Base-by-base conservation (phyloP, 2,888 invertebrate species). In the Hoplodrina ambigua region DNA sequence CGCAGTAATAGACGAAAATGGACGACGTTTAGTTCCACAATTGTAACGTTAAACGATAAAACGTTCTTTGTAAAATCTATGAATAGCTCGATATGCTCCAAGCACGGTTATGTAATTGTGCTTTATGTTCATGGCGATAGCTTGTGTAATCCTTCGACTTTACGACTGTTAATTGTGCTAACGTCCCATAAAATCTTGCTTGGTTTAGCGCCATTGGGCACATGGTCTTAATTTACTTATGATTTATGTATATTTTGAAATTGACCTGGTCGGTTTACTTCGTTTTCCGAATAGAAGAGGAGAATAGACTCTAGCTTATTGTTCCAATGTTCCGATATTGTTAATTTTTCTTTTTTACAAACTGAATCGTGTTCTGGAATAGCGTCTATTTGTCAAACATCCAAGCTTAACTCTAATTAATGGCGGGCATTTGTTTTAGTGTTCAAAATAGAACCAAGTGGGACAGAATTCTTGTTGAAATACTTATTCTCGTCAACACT, bases 71-170 rank as follows among this genome's bases (percentile, higher is more conserved):
- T 81, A 17, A 67, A 81, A 76, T 80, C 88, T 88, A 90, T 91
- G 88, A 89, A 90, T 88, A 90, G 86, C 84, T 85, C 82, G 83
- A 90, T 87, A 88, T 81, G 81, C 81, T 90, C 85, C 88, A 87
- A 92, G 88, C 89, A 80, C 86, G 78, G 72, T 92, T 90, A 88
- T 88, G 89, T 89, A 92, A 93, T 88, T 82, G 84, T 86, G 87
- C 87, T 91, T 89, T 88, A 90, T 87, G 88, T 85, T 89, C 81
- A 74, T 84, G 74, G 65, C 80, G 70, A 87, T 84, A 72, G 85
- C 88, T 90, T 89, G 85, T 86, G 89, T 87, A 90, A 90, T 88
- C 86, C 85, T 71, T 81, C 65, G 63, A 60, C 33, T 81, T 84
- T 80, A 84, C 73, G 80, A 72, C 78, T 74, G 78, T 85, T 87